Evolutionary conservation across 2,113 vertebrate species (phyloP), one percentile per base, ranked within the genome.

Genomic region (Tetraodon nigroviridis): DNA sequence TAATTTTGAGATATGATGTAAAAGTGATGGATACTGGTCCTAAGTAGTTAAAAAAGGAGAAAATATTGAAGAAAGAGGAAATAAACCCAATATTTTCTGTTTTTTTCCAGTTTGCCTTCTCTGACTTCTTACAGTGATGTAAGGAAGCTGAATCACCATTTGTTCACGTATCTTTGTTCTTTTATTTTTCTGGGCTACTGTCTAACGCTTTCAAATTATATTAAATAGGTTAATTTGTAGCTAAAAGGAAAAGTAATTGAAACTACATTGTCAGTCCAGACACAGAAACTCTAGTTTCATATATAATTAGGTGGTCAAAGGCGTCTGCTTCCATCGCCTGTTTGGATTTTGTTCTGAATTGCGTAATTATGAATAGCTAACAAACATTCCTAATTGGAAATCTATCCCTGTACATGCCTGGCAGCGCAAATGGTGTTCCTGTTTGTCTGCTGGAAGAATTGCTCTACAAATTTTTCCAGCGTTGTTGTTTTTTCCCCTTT

Each of bases 321-420:
- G 53, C 37, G 11, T 61, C 54, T 27, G 5, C 67, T 57, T 57
- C 56, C 32, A 22, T 61, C 67, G 68, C 63, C 77, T 53, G 64
- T 81, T 80, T 72, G 60, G 56, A 81, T 64, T 66, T 71, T 47
- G 48, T 42, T 32, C 67, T 67, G 66, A 54, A 58, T 62, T 61
- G 70, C 56, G 55, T 56, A 50, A 81, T 59, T 54, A 58, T 55
- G 21, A 48, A 48, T 48, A 18, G 47, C 27, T 44, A 67, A 58
- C 58, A 55, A 80, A 74, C 52, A 48, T 49, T 61, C 62, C 62
- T 84, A 74, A 87, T 87, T 77, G 82, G 69, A 82, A 85, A 89
- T 85, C 81, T 67, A 82, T 82, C 40, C 60, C 55, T 56, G 29
- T 71, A 79, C 57, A 70, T 86, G 80, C 71, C 41, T 47, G 24